Base-by-base conservation (phyloP, 2,797 vertebrate species). In the Euthynnus affinis region DNA sequence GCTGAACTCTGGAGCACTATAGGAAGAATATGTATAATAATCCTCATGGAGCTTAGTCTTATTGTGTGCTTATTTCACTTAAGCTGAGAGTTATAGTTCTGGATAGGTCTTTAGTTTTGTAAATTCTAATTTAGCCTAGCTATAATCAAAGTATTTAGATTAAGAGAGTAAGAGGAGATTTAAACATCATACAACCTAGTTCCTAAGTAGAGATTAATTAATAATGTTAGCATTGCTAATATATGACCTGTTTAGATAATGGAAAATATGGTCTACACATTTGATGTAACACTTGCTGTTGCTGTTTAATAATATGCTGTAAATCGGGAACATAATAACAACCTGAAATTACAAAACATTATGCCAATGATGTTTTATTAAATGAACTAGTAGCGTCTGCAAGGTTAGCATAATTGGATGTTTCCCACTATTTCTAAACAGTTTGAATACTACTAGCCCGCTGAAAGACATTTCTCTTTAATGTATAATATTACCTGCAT, bases 11-110 rank as follows among this genome's bases (percentile, higher is more conserved):
- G 37, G 64, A 60, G 75, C 15, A n/a, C 59, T 53, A 44, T 71
- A 53, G 62, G 58, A 40, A 62, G 74, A 72, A 78, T 61, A 53
- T 68, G 34, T 34, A 68, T 20, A 29, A 60, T 65, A 55, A 77
- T 59, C 34, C 51, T 63, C 13, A 55, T 55, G 37, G 60, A 77
- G 14, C 3, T n/a, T 29, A 66, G 27, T 22, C 13, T 46, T 29
- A 60, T 42, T 70, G 46, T 49, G 27, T 53, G 18, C 60, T 78
- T 55, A 27, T 76, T 64, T 37, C 4, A 34, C 25, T 56, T 29
- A 9, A 74, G 34, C 56, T 20, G 18, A 17, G 2, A 27, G 51
- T 18, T 6, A 0, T 17, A 25, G 4, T 6, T 60, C 32, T 13
- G n/a, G 2, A 55, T 14, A 17, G 56, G 22, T 67, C 61, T 17